A percentile compares a stretch with the other conserved stretches of the same genome.
Conservation (phyloP, 2,888 invertebrate species). For the Aricia artaxerxes region DNA sequence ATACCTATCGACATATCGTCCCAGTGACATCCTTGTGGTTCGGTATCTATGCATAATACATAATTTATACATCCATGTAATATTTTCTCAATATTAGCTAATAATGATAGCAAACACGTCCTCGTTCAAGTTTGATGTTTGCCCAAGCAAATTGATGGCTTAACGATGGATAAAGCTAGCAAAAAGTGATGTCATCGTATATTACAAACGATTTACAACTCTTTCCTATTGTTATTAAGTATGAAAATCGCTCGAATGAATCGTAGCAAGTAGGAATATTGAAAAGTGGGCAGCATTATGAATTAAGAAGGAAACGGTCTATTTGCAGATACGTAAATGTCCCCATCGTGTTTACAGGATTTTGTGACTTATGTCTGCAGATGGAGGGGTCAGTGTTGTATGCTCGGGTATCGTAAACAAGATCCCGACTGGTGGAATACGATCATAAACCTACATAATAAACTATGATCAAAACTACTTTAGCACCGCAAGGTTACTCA, state of each 20-base stretch:
- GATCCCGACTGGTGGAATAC: neutral
- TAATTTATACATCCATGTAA: neutral
- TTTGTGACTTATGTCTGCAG: neutral
- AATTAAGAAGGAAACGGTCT: constrained; percentile 26
- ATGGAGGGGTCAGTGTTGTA: neutral
- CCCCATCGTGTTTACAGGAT: neutral
- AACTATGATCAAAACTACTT: constrained; percentile 5
- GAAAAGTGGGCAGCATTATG: constrained; percentile 27
- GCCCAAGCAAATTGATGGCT: neutral
- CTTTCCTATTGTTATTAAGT: neutral
- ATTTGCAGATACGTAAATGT: constrained; percentile 23
- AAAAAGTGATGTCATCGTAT: constrained; percentile 14
- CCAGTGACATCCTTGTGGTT: no score
- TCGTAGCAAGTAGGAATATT: constrained; percentile 8
- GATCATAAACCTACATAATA: constrained; percentile 17
- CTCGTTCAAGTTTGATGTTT: neutral
- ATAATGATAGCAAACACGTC: neutral
- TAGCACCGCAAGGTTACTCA: neutral
- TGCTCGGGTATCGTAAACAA: neutral
- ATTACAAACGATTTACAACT: neutral
- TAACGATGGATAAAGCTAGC: constrained; percentile 9
- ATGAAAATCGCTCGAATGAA: neutral
- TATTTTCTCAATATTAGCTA: neutral
- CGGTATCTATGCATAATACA: neutral
- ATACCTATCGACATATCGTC: no score